These are phyloP conservation scores for Novumbra hubbsi DNA, from an alignment of 2,797 vertebrate genomes.

Conservation along the genomic window DNA sequence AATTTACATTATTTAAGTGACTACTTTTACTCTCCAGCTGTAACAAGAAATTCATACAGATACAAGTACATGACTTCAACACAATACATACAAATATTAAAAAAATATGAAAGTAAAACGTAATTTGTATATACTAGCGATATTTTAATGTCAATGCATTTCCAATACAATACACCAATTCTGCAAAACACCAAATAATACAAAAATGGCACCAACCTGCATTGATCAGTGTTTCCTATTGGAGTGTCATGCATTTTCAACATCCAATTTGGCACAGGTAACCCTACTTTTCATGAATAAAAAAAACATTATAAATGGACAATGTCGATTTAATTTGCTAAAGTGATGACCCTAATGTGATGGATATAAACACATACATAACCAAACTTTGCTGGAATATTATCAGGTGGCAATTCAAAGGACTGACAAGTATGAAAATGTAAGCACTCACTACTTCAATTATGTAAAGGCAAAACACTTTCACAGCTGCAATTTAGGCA, in stretches of 20 bases:
- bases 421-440: not conserved
- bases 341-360: slow-evolving; percentile 22
- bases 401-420: not conserved
- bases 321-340: not conserved
- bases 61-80: slow-evolving; percentile 11
- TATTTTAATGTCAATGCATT: slow-evolving; percentile 11
- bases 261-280: slow-evolving; percentile 10
- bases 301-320: slow-evolving; percentile 6
- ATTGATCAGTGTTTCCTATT: slow-evolving; percentile 9
- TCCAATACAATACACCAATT: slow-evolving; percentile 12
- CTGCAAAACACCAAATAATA: slow-evolving; percentile 18
- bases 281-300: not conserved
- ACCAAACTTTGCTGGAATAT: not conserved
- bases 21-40: not conserved
- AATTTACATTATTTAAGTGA: not conserved
- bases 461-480: not conserved
- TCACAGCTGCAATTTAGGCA: not conserved
- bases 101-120: slow-evolving; percentile 11
- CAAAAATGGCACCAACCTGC: not conserved
- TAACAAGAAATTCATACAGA: slow-evolving; percentile 17
- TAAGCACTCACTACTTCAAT: too few species aligned
- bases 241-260: slow-evolving; percentile 7
- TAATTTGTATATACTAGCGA: slow-evolving; percentile 6
- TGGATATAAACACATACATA: slow-evolving; percentile 4
- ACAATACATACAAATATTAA: slow-evolving; percentile 52